Evolutionary conservation across 2,797 vertebrate species (phyloP).

Genomic region (Scolopax bukidnonensis): DNA sequence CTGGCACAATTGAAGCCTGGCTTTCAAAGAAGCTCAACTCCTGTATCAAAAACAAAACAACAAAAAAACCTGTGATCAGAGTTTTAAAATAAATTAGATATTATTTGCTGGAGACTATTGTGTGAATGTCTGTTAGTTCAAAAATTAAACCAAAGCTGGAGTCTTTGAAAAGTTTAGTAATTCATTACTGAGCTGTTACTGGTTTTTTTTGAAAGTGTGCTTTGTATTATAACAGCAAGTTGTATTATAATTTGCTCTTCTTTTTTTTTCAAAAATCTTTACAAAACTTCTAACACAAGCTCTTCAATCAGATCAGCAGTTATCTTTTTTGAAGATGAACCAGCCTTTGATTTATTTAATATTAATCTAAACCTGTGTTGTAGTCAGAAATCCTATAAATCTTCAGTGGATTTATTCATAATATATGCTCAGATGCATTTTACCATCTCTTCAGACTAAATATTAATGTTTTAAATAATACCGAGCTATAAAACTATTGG

Average conservation of each 20-base stretch:
- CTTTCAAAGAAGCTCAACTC: not conserved
- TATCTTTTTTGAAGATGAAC: not conserved
- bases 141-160: not conserved
- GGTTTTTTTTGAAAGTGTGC: fast-evolving
- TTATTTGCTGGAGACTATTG: not conserved
- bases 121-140: not conserved
- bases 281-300: not conserved
- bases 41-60: not conserved
- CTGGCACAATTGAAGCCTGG: not conserved
- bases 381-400: not conserved
- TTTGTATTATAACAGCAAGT: not conserved
- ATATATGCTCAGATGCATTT: not conserved
- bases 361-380: not conserved
- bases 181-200: not conserved
- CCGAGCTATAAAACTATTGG: not conserved
- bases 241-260: not conserved
- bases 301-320: not conserved
- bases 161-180: not conserved
- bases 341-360: not conserved
- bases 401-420: not conserved
- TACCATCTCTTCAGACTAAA: not conserved
- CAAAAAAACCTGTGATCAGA: not conserved
- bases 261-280: not conserved
- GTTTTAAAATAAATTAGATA: not conserved
- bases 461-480: conserved; percentile 10